Conservation (phyloP, 2,888 invertebrate genomes). For the Microchrysa polita region DNA sequence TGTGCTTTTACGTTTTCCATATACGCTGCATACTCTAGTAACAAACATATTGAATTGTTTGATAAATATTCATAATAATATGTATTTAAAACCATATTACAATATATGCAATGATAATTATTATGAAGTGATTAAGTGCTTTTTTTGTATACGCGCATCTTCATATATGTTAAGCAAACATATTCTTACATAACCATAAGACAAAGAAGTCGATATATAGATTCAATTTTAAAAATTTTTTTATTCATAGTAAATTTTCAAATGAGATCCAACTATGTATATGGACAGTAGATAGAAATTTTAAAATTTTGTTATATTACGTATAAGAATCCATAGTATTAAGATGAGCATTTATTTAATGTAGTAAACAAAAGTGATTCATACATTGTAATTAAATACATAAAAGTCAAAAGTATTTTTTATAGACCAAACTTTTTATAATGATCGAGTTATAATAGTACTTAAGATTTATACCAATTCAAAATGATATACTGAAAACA, state of each 20-base stretch:
- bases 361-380: background rate
- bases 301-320: conserved; percentile 32
- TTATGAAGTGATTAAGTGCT: no score
- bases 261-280: background rate
- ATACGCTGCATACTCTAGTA: background rate
- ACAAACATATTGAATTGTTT: no score
- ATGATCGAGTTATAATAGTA: conserved; percentile 21
- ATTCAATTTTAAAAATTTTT: no score
- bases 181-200: no score
- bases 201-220: no score
- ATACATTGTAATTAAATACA: background rate
- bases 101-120: no score
- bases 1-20: conserved; percentile 35
- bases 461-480: conserved; percentile 32
- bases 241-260: background rate
- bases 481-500: background rate
- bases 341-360: conserved; percentile 18
- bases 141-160: no score
- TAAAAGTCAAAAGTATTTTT: conserved; percentile 27
- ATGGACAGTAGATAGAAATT: conserved; percentile 24
- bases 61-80: no score
- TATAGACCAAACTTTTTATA: conserved; percentile 40
- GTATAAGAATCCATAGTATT: background rate
- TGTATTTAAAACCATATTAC: no score
- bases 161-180: no score